These are phyloP conservation scores for Neoscelio sp. DNA, from an alignment of 2,888 invertebrate genomes.

Conservation along the genomic window DNA sequence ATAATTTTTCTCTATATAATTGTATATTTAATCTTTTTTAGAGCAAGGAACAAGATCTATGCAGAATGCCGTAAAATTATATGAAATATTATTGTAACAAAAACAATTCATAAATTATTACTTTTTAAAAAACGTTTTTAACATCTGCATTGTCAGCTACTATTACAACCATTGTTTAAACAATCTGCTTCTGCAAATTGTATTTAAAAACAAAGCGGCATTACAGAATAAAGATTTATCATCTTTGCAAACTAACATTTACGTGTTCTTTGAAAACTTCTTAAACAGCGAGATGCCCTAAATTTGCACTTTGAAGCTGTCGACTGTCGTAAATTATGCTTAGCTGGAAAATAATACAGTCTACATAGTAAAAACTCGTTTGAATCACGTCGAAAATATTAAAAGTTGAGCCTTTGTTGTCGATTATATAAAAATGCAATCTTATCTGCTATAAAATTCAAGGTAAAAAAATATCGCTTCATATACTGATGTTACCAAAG, in stretches of 20 bases:
- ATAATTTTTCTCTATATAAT: too few species aligned
- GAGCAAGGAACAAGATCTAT: too few species aligned
- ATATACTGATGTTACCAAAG: conserved; percentile 17
- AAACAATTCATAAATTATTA: too few species aligned
- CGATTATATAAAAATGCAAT: conserved; percentile 33
- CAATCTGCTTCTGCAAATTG: too few species aligned
- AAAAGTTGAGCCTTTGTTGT: conserved; percentile 43
- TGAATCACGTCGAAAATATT: conserved; percentile 43
- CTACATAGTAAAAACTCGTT: conserved; percentile 33
- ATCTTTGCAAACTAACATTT: conserved; percentile 1
- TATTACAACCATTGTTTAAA: too few species aligned
- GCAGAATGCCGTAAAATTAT: too few species aligned
- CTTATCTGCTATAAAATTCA: conserved; percentile 24
- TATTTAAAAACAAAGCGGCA: too few species aligned
- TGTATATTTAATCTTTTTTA: too few species aligned
- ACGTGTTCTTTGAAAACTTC: neutral
- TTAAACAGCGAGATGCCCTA: conserved; percentile 30
- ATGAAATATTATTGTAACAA: too few species aligned
- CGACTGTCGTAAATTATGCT: conserved; percentile 37
- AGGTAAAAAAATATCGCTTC: conserved; percentile 1
- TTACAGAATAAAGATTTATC: neutral
- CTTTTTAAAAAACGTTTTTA: too few species aligned
- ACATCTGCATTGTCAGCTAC: too few species aligned
- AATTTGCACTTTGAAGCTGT: conserved; percentile 37
- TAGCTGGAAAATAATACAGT: conserved; percentile 27